Percentiles rank a stretch among this genome's conserved stretches.
These are phyloP conservation scores for Parus major DNA, from an alignment of 2,113 vertebrate genomes.

Conservation along the genomic window DNA sequence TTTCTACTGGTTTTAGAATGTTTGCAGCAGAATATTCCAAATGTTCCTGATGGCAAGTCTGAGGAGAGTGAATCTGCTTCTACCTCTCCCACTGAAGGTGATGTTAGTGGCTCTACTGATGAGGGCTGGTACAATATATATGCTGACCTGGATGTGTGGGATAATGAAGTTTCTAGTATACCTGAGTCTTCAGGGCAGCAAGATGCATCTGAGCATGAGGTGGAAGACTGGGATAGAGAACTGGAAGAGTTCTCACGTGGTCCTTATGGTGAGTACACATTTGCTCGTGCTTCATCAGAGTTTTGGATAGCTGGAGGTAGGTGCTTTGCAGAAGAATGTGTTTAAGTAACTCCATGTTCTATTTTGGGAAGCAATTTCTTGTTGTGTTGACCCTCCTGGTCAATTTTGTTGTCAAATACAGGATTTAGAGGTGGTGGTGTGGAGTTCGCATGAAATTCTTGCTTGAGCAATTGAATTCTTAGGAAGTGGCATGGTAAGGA, in stretches of 20 bases:
- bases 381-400: neutral
- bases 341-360: neutral
- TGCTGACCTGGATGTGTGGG: neutral
- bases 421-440: neutral
- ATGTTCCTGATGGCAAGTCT: neutral
- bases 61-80: neutral
- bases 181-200: neutral
- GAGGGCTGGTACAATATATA: neutral
- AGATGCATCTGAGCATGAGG: neutral
- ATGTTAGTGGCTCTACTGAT: neutral
- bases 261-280: slow-evolving; percentile 71
- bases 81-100: neutral
- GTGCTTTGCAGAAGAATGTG: neutral
- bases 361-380: neutral
- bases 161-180: neutral
- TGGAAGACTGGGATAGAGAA: slow-evolving; percentile 79
- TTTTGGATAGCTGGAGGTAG: neutral
- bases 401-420: neutral
- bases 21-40: neutral
- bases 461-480: neutral
- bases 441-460: neutral
- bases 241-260: slow-evolving; percentile 48
- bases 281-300: neutral
- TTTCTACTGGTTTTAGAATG: slow-evolving; percentile 1
- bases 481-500: neutral